Evolutionary conservation across 2,888 invertebrate genomes (phyloP).

Genomic region (Campoplex capitator): DNA sequence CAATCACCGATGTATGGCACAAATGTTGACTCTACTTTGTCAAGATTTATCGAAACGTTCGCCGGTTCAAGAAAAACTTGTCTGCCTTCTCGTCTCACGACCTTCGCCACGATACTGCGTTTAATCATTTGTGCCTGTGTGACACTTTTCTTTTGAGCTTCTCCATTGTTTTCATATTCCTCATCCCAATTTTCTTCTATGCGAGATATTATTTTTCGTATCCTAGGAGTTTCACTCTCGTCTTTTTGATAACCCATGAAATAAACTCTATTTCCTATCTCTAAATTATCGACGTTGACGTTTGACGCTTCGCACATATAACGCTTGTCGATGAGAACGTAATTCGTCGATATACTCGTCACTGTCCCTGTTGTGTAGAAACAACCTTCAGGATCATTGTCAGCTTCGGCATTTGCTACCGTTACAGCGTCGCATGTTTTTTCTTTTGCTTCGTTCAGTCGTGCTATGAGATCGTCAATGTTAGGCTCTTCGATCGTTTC

Average conservation of each 20-base stretch:
- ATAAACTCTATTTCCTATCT: conserved; percentile 86
- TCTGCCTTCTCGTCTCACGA: conserved; percentile 83
- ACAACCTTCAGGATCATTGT: conserved; percentile 70
- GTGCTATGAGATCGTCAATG: conserved; percentile 72
- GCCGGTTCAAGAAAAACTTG: conserved; percentile 85
- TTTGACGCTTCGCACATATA: conserved; percentile 86
- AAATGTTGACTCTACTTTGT: conserved; percentile 88
- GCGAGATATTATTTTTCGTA: conserved; percentile 87
- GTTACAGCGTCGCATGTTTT: conserved; percentile 25
- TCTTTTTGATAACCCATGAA: conserved; percentile 86
- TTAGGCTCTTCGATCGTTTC: conserved; percentile 61
- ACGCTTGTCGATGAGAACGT: conserved; percentile 87
- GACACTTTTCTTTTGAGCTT: conserved; percentile 83
- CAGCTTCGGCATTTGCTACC: conserved; percentile 37
- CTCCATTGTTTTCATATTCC: conserved; percentile 75
- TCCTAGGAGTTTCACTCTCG: conserved; percentile 84
- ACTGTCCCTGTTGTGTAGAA: conserved; percentile 86
- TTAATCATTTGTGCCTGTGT: conserved; percentile 73
- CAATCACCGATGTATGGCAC: conserved; percentile 90
- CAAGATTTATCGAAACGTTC: conserved; percentile 87
- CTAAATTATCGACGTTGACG: conserved; percentile 82
- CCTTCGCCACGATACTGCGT: conserved; percentile 83
- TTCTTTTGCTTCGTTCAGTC: conserved; percentile 68
- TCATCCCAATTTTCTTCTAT: conserved; percentile 82
- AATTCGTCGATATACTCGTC: conserved; percentile 85